Base-by-base conservation (phyloP, 2,888 invertebrate species). In the Eugnorisma glareosa region DNA sequence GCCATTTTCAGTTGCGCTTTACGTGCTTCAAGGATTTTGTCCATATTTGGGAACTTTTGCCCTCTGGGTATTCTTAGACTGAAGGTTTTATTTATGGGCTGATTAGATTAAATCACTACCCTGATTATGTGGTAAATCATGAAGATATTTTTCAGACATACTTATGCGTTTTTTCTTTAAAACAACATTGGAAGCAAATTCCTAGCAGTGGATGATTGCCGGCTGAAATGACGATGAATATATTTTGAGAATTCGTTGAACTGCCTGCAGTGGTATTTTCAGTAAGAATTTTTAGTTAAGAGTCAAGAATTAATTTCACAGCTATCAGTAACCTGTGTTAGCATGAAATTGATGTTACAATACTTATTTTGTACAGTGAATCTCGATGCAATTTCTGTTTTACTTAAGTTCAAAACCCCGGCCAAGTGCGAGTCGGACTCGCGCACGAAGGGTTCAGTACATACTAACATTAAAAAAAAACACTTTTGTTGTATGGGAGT, bases 241-340 rank as follows among this genome's bases (percentile, higher is more conserved):
- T 31, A 3, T 7, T 28, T 74, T 48, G 8, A 28, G 18, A 24
- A 59, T 45, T 45, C 15, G 10, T 18, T 24, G 6, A 54, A n/a
- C 37, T 67, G 28, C 10, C 18, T 31, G 18, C 7, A 24, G 3
- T 48, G 15, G 4, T 73, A n/a, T 6, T 51, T 24, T 8, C 4
- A 43, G 2, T 28, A 40, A 5, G 21, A 35, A 18, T n/a, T 31
- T 43, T n/a, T 4, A 31, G 43, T 8, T 18, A 11, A 8, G 28
- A 43, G 35, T 51, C 35, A 43, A 51, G 59, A 45, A 67, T 51
- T 82, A 67, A 82, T 82, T 77, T 82, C 59, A 82, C 66, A 67
- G 77, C 35, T 67, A 66, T 82, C 76, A 82, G 18, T 21, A 21
- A 40, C 5, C 28, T 43, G 11, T 21, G 57, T 76, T 18, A 59